These are phyloP conservation scores for Tangara arthus DNA, from an alignment of 2,797 vertebrate genomes.

Conservation along the genomic window DNA sequence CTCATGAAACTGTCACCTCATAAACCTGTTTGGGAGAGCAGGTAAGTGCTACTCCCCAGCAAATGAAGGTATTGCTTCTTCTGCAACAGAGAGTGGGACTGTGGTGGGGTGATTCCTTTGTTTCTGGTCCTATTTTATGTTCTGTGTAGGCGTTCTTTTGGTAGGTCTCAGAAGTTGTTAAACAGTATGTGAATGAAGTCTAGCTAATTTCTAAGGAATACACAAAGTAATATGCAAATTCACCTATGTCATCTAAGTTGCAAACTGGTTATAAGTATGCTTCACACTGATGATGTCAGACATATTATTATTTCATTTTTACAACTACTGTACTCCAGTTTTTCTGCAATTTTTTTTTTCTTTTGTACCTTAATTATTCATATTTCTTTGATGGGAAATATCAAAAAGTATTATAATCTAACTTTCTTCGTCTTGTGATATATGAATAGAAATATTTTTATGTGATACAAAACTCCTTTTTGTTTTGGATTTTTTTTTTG, in stretches of 20 bases:
- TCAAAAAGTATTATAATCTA: background rate
- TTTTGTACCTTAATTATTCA: background rate
- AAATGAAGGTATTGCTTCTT: background rate
- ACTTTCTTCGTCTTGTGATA: background rate
- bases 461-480: background rate
- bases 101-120: background rate
- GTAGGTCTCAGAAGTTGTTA: background rate
- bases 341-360: background rate
- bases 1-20: background rate
- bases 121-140: background rate
- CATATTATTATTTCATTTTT: background rate
- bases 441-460: background rate
- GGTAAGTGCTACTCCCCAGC: background rate
- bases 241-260: background rate
- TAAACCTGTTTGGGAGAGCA: background rate
- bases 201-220: background rate
- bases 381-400: background rate
- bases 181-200: background rate
- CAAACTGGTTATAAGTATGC: background rate
- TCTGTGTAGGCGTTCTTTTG: rapidly evolving
- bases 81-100: background rate
- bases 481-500: background rate
- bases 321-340: background rate
- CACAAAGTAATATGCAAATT: background rate
- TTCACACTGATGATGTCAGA: background rate